Evolutionary conservation across 1,140 invertebrate genomes (phyloP).

Genomic region (Doryteuthis pealeii): DNA sequence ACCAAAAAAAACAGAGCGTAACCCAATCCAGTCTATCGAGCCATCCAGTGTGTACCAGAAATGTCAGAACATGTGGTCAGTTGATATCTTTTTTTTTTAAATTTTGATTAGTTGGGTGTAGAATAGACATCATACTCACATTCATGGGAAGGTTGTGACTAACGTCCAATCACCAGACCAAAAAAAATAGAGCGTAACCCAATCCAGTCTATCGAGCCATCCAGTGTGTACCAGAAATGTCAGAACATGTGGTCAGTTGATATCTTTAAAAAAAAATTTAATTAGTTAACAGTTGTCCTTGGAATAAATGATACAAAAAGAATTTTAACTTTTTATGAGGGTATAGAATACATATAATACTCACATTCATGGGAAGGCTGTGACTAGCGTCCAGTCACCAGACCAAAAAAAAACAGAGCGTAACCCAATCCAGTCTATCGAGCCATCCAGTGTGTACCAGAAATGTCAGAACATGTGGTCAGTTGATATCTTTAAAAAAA

Average conservation of each 20-base stretch:
- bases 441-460: slow-evolving; percentile 58
- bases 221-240: slow-evolving; percentile 60
- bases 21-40: slow-evolving; percentile 63
- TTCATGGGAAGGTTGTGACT: too few relatives aligned
- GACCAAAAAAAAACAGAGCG: slow-evolving; percentile 71
- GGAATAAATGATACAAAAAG: too few relatives aligned
- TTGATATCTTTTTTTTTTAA: neutral
- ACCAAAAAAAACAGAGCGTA: too few relatives aligned
- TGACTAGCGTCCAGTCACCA: slow-evolving; percentile 74
- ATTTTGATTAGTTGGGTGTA: too few relatives aligned
- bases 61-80: slow-evolving; percentile 62
- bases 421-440: slow-evolving; percentile 64
- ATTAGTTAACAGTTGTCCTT: too few relatives aligned
- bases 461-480: slow-evolving; percentile 63
- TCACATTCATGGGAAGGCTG: slow-evolving; percentile 74
- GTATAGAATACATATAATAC: too few relatives aligned
- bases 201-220: slow-evolving; percentile 61
- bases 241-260: slow-evolving; percentile 59
- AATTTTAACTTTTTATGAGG: too few relatives aligned
- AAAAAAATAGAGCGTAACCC: slow-evolving; percentile 73
- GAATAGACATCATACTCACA: too few relatives aligned
- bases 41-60: slow-evolving; percentile 59
- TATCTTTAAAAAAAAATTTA: too few relatives aligned
- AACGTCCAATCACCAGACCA: too few relatives aligned
- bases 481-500: neutral